Conservation (phyloP, 2,113 vertebrate species). For the Melanerpes formicivorus region DNA sequence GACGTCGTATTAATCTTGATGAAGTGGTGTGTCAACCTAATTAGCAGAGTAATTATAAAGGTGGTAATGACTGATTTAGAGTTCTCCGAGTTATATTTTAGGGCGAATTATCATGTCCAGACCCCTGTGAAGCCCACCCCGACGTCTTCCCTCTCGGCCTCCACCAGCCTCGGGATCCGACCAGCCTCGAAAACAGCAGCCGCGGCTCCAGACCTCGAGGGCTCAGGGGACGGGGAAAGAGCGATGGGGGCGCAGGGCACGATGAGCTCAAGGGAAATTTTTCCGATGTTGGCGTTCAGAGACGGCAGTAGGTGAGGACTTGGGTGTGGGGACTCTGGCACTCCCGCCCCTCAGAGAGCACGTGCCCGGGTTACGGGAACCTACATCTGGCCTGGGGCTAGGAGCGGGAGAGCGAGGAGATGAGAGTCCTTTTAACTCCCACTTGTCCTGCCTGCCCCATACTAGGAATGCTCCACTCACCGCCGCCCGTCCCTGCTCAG, state of each 20-base stretch:
- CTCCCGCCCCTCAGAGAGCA: accelerated
- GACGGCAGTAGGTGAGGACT: not conserved
- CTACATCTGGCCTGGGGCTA: not conserved
- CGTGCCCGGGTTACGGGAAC: too few relatives aligned
- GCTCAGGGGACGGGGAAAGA: not conserved
- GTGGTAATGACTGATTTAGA: constrained; percentile 91
- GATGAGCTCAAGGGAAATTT: not conserved
- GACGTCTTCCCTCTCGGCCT: not conserved
- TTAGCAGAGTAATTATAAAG: constrained; percentile 92
- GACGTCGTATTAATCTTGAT: constrained; percentile 81
- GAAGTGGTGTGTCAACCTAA: constrained; percentile 88
- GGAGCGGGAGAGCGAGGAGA: not conserved
- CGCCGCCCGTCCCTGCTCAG: not conserved
- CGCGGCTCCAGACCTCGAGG: not conserved
- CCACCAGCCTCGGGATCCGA: not conserved
- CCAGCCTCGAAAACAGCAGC: not conserved
- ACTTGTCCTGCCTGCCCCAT: too few relatives aligned
- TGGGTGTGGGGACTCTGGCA: not conserved
- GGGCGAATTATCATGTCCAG: constrained; percentile 70
- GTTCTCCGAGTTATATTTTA: constrained; percentile 79
- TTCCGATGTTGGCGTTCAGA: not conserved
- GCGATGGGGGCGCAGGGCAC: not conserved
- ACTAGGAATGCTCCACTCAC: not conserved
- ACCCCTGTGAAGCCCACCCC: constrained; percentile 23
- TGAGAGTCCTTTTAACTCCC: not conserved